Evolutionary conservation across 2,113 vertebrate genomes (phyloP).

Genomic region (Nerophis ophidion): DNA sequence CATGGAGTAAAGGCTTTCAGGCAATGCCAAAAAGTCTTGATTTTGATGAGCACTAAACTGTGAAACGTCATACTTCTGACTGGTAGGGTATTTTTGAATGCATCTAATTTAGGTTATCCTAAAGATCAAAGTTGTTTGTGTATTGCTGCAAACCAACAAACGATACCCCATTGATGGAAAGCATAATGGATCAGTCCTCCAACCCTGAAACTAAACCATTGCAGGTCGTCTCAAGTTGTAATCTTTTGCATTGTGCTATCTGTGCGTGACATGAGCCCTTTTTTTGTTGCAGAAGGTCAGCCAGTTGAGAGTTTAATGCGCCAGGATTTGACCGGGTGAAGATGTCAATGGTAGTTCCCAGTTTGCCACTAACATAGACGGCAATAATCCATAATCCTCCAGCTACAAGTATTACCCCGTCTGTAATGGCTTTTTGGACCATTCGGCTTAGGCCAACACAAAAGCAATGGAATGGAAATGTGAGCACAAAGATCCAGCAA

Average conservation of each 20-base stretch:
- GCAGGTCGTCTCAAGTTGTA: slow-evolving; percentile 12
- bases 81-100: too few species aligned
- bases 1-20: too few species aligned
- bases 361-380: slow-evolving; percentile 57
- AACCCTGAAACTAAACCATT: slow-evolving; percentile 1
- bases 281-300: slow-evolving; percentile 48
- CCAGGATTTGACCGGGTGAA: slow-evolving; percentile 67
- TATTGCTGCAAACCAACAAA: not conserved
- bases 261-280: slow-evolving; percentile 24
- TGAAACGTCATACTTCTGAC: not conserved
- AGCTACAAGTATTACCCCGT: slow-evolving; percentile 54
- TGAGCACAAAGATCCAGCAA: slow-evolving; percentile 34
- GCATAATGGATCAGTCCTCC: not conserved
- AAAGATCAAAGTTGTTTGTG: too few species aligned
- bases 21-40: not conserved
- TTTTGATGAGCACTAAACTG: not conserved
- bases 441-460: slow-evolving; percentile 56
- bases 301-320: slow-evolving; percentile 47
- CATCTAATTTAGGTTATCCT: too few species aligned
- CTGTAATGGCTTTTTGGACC: slow-evolving; percentile 69
- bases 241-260: slow-evolving; percentile 16
- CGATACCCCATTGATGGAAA: not conserved
- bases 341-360: slow-evolving; percentile 67
- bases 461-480: slow-evolving; percentile 66
- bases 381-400: slow-evolving; percentile 63